Evolutionary conservation across 2,888 invertebrate genomes (phyloP), one percentile per base, ranked within the genome.

Genomic region (Euphydryas editha): DNA sequence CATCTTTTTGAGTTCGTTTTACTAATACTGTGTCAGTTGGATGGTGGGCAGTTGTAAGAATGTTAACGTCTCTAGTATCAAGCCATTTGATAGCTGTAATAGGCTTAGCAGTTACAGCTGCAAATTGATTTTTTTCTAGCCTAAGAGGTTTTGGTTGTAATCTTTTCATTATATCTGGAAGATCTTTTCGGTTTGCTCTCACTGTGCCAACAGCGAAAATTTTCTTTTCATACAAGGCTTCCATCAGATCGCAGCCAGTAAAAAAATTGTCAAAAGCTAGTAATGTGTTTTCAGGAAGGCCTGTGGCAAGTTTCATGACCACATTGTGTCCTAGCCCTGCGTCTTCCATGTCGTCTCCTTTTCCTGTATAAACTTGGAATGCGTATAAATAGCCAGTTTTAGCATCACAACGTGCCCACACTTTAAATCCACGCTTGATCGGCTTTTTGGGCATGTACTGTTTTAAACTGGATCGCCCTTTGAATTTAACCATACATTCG

Each of bases 261-360:
- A 78, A 79, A 62, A 79, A 79, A 56, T 77, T 79, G 44, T 81
- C 79, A 63, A 79, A 80, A 5, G 77, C 76, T 17, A 78, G 39
- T 59, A 76, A 60, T 0, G 76, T 76, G 42, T 78, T 71, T 67
- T 10, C n/a, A 15, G 74, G 76, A 21, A 78, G 46, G 44, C 15
- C 15, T 6, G n/a, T 44, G 15, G n/a, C 15, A n/a, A 67, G 51
- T 54, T 62, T 55, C 51, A 57, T 63, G 17, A 70, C 67, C 30
- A 69, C 72, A 58, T 72, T 75, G 62, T 68, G 73, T 6, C 72
- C 73, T 17, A 75, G 37, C 10, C 74, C 74, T 64, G 70, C 74
- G 56, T 72, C 62, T 65, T 72, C 72, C 1, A 24, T 68, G 49
- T 30, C 68, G 20, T 74, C 73, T 13, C 44, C 44, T 44, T 44